Evolutionary conservation across 2,113 vertebrate genomes (phyloP), one percentile per base, ranked within the genome.

Genomic region (Leucosticte australis): DNA sequence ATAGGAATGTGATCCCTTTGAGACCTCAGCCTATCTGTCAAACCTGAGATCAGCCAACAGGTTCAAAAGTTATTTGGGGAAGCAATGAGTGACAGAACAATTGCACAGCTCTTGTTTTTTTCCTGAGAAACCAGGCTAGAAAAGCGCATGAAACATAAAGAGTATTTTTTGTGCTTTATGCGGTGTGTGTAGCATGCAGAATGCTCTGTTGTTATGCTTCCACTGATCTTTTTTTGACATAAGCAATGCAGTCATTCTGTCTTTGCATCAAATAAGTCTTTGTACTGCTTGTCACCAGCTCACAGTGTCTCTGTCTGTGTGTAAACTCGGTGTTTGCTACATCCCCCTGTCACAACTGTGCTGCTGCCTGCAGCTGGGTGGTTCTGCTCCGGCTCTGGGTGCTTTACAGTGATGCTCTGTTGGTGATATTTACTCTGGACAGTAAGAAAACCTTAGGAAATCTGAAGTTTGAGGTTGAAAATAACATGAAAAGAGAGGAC

Each of bases 21-120:
- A 94, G 94, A 88, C 85, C 90, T 94, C 88, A 50, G 88, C 94
- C 94, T 73, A 90, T 92, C 94, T 90, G 90, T 96, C 94, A 96
- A 92, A 95, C 88, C 94, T 74, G 79, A 83, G 83, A 93, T 80
- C 94, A 92, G 55, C 92, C 94, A 95, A 93, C 85, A 96, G 79
- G 95, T 96, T 96, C 92, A 86, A n/a, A 94, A 94, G 79, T 94
- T 96, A 92, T 86, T 94, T 94, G 79, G 88, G 90, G 94, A 94
- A 95, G 85, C 53, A 3, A 17, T 95, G 94, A 96, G 83, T 96
- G 94, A 93, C 94, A 95, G 95, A 92, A 94, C 96, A 94, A 96
- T 96, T 93, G 94, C 75, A 53, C 0, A 1, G 76, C 82, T 96
- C 44, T 67, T 77, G 65, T 19, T 44, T 83, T 44, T 46, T 31